Conservation (phyloP, 64 coral and sea anemone species). For the Acropora yongei region DNA sequence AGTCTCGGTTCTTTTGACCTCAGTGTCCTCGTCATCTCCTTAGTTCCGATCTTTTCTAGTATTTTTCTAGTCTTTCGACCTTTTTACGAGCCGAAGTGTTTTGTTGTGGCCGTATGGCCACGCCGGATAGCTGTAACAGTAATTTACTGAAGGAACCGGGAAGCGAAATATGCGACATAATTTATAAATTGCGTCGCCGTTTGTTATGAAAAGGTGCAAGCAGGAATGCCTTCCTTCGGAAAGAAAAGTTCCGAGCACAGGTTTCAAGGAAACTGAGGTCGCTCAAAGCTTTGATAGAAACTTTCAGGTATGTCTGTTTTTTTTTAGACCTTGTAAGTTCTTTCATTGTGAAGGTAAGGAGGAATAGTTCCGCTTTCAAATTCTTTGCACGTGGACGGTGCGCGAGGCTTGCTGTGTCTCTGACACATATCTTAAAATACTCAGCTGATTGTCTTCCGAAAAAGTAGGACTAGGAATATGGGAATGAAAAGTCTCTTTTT, state of each 20-base stretch:
- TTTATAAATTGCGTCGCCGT: slow-evolving; percentile 36
- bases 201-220: slow-evolving; percentile 9
- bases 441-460: too few relatives aligned
- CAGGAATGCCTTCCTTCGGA: slow-evolving; percentile 33
- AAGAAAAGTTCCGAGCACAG: slow-evolving; percentile 51
- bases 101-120: background rate
- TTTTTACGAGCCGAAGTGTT: background rate
- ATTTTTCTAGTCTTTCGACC: too few relatives aligned
- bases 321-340: background rate
- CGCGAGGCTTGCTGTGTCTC: too few relatives aligned
- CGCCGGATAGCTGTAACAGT: background rate
- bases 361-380: too few relatives aligned
- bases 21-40: too few relatives aligned
- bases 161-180: slow-evolving; percentile 6
- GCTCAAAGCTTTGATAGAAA: slow-evolving; percentile 34
- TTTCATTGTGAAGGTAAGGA: background rate
- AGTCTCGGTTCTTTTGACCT: too few relatives aligned
- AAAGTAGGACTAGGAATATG: too few relatives aligned
- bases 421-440: too few relatives aligned
- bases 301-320: slow-evolving; percentile 33
- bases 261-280: slow-evolving; percentile 21
- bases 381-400: too few relatives aligned
- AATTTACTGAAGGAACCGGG: background rate
- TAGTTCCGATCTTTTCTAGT: too few relatives aligned
- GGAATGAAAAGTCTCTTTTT: too few relatives aligned